These are phyloP conservation scores for Sander vitreus DNA, from an alignment of 2,113 vertebrate genomes.

Conservation along the genomic window DNA sequence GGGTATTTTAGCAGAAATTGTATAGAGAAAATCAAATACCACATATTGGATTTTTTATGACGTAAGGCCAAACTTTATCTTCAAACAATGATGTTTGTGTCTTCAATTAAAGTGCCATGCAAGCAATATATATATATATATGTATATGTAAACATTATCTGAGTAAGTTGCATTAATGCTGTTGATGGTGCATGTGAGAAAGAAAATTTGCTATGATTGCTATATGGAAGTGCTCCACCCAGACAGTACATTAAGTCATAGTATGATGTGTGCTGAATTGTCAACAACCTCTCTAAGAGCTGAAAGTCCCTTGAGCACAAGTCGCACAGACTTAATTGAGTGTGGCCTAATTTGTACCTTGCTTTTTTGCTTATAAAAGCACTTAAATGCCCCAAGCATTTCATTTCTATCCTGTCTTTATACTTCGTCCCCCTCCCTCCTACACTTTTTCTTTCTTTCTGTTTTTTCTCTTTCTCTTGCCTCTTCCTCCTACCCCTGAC, in stretches of 20 bases:
- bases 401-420: slow-evolving; percentile 73
- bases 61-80: not conserved
- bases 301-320: slow-evolving; percentile 77
- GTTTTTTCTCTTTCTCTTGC: slow-evolving; percentile 25
- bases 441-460: slow-evolving; percentile 40
- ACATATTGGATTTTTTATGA: slow-evolving; percentile 6
- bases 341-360: slow-evolving; percentile 82
- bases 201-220: not conserved
- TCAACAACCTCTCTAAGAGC: slow-evolving; percentile 76
- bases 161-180: not conserved
- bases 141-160: not conserved
- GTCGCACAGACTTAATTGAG: slow-evolving; percentile 81
- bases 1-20: slow-evolving; percentile 17
- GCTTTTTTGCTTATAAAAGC: slow-evolving; percentile 77
- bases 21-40: not conserved
- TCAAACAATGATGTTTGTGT: slow-evolving; percentile 1
- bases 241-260: slow-evolving; percentile 65
- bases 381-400: slow-evolving; percentile 78
- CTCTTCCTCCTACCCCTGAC: slow-evolving; percentile 57
- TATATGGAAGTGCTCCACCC: slow-evolving; percentile 19
- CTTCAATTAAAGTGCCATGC: not conserved
- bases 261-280: slow-evolving; percentile 64
- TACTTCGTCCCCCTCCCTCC: slow-evolving; percentile 64
- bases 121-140: too few species aligned
- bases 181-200: not conserved